phyloP scores from a whole-genome alignment of 1,140 invertebrate genomes.

The Phocides pigmalion region DNA sequence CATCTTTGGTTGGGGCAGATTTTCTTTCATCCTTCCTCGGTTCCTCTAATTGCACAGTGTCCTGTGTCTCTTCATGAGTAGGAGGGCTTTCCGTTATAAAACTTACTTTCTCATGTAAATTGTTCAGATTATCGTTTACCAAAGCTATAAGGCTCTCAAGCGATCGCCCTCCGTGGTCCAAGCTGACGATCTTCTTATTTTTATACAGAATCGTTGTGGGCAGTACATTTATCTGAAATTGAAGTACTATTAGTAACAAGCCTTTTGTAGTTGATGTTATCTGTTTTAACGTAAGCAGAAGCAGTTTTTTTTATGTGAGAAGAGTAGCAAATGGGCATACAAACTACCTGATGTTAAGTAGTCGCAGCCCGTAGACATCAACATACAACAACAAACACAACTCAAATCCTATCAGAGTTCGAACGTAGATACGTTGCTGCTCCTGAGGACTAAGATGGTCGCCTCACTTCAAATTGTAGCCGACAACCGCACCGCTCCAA shows the following conservation, averaged over 20 bases:
- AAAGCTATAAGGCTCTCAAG: slow-evolving; percentile 65
- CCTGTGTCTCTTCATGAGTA: slow-evolving; percentile 23
- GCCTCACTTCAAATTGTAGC: too few species aligned
- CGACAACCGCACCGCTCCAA: too few species aligned
- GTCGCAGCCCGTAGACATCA: too few species aligned
- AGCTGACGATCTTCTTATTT: slow-evolving; percentile 66
- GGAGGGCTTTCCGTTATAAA: slow-evolving; percentile 15
- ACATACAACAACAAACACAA: too few species aligned
- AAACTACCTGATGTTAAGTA: too few species aligned
- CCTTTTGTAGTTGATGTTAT: background rate
- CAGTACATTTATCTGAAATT: slow-evolving; percentile 64
- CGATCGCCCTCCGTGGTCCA: slow-evolving; percentile 62
- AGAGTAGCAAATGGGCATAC: too few species aligned
- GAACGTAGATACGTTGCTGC: too few species aligned
- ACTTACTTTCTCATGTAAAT: slow-evolving; percentile 4
- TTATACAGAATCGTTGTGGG: slow-evolving; percentile 73
- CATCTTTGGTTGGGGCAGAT: slow-evolving; percentile 58
- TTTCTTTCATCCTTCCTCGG: slow-evolving; percentile 22
- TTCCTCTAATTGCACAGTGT: slow-evolving; percentile 17
- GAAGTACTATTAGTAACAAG: slow-evolving; percentile 16
- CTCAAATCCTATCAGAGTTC: too few species aligned
- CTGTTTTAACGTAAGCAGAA: background rate
- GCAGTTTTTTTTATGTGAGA: too few species aligned
- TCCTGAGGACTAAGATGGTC: too few species aligned
- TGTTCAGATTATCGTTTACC: slow-evolving; percentile 62